These are phyloP conservation scores for Cataglyphis albicans DNA, from an alignment of 2,888 invertebrate genomes.

Conservation along the genomic window DNA sequence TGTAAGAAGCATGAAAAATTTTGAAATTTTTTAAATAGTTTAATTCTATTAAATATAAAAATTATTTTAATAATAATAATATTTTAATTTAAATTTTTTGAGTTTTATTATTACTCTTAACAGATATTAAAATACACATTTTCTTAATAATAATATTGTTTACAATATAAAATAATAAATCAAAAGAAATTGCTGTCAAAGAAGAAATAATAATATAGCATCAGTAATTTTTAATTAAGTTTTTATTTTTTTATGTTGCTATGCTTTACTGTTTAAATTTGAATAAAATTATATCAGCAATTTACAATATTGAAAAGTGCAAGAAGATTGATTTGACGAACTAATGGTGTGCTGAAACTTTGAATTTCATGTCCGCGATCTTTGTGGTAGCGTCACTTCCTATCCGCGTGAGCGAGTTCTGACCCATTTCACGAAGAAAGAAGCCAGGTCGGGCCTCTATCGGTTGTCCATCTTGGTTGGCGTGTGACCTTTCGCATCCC, in stretches of 20 bases:
- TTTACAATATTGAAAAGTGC: neutral
- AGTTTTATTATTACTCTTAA: neutral
- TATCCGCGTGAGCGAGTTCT: constrained; percentile 69
- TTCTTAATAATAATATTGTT: neutral
- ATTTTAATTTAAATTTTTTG: too few relatives aligned
- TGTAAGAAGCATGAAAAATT: too few relatives aligned
- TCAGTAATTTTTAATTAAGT: neutral
- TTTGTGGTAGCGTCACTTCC: constrained; percentile 73
- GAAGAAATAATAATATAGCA: neutral
- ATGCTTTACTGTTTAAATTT: neutral
- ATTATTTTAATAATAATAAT: too few relatives aligned
- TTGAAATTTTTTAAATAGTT: too few relatives aligned
- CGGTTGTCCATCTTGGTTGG: constrained; percentile 81
- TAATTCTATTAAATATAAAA: too few relatives aligned
- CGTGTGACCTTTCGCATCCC: constrained; percentile 82
- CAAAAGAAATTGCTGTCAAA: neutral
- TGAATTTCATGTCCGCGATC: constrained; percentile 61
- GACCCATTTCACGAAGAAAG: constrained; percentile 79
- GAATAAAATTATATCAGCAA: neutral
- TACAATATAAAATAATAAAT: neutral
- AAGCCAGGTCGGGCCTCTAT: constrained; percentile 80
- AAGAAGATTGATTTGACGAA: neutral
- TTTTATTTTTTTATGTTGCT: neutral
- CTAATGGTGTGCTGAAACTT: constrained; percentile 31
- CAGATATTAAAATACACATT: neutral